Evolutionary conservation across 2,888 invertebrate species (phyloP).

Genomic region (Orchestes rusci): DNA sequence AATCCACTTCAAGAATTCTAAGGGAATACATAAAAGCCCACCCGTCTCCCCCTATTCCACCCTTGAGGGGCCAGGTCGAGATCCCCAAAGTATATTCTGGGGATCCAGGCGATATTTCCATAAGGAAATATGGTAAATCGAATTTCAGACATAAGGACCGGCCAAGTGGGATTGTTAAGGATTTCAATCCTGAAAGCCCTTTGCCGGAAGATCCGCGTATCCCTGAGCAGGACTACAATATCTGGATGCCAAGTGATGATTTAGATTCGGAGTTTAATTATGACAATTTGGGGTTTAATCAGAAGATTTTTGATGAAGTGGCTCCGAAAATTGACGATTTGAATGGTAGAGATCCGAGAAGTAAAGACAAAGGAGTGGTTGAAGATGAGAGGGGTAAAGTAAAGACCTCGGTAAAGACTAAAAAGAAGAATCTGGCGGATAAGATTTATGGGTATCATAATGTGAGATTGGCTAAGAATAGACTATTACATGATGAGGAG

Average conservation of each 20-base stretch:
- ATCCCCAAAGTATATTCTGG: slow-evolving; percentile 31
- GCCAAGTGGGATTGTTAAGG: slow-evolving; percentile 34
- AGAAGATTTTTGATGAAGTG: slow-evolving; percentile 29
- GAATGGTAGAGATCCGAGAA: slow-evolving; percentile 37
- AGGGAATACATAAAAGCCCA: slow-evolving; percentile 37
- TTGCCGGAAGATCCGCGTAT: slow-evolving; percentile 26
- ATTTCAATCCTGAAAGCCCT: slow-evolving; percentile 27
- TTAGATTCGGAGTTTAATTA: slow-evolving; percentile 23
- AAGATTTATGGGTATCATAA: slow-evolving; percentile 39
- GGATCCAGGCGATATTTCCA: slow-evolving; percentile 29
- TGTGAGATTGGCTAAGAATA: slow-evolving; percentile 37
- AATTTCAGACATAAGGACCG: slow-evolving; percentile 40
- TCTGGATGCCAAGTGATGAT: slow-evolving; percentile 23
- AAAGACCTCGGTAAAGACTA: slow-evolving; percentile 11
- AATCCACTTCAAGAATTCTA: slow-evolving; percentile 34
- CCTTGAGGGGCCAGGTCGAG: slow-evolving; percentile 30
- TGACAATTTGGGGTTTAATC: slow-evolving; percentile 32
- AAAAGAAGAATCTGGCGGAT: slow-evolving; percentile 38
- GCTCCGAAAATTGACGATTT: slow-evolving; percentile 19
- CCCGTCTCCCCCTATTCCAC: slow-evolving; percentile 25
- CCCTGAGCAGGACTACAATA: slow-evolving; percentile 24
- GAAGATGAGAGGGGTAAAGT: too few relatives aligned
- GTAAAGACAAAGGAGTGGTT: slow-evolving; percentile 34
- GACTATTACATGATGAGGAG: slow-evolving; percentile 40
- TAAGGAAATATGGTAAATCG: slow-evolving; percentile 35